A percentile compares a stretch with the other conserved stretches of the same genome.
These are phyloP conservation scores for Sardinella longiceps DNA, from an alignment of 2,797 vertebrate species.

Conservation along the genomic window DNA sequence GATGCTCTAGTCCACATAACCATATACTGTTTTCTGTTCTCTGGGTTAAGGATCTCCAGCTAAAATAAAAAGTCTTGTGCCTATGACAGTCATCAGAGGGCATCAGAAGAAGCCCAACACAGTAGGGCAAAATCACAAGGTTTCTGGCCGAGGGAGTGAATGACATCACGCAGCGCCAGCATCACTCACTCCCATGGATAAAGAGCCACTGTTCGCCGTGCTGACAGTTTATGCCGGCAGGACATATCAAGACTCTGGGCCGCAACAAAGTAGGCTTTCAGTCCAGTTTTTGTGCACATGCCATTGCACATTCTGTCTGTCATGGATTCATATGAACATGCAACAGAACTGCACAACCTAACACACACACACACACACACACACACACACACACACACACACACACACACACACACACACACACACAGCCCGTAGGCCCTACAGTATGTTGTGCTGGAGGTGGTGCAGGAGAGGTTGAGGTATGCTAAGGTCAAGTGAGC, in stretches of 20 bases:
- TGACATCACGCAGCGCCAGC: background rate
- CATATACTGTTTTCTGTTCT: too few species aligned
- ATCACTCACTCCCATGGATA: background rate
- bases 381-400: slow-evolving; percentile 22
- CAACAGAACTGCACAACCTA: slow-evolving; percentile 10
- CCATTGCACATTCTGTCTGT: background rate
- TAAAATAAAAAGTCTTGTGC: too few species aligned
- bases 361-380: slow-evolving; percentile 41
- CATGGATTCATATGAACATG: background rate
- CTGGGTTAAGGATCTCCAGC: too few species aligned
- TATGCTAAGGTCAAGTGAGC: too few species aligned
- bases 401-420: background rate
- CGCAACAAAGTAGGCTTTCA: background rate
- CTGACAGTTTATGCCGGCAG: background rate
- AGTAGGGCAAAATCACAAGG: background rate
- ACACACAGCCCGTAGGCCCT: background rate
- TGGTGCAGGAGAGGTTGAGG: background rate
- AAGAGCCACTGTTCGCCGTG: background rate
- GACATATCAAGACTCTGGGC: background rate
- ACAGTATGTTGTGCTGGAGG: background rate
- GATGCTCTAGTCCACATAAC: too few species aligned
- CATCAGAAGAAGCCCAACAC: background rate
- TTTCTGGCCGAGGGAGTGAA: background rate
- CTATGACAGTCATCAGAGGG: background rate
- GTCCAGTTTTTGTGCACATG: background rate